These are phyloP conservation scores for Sinocyclocheilus anshuiensis DNA, from an alignment of 2,113 vertebrate species.

Conservation along the genomic window DNA sequence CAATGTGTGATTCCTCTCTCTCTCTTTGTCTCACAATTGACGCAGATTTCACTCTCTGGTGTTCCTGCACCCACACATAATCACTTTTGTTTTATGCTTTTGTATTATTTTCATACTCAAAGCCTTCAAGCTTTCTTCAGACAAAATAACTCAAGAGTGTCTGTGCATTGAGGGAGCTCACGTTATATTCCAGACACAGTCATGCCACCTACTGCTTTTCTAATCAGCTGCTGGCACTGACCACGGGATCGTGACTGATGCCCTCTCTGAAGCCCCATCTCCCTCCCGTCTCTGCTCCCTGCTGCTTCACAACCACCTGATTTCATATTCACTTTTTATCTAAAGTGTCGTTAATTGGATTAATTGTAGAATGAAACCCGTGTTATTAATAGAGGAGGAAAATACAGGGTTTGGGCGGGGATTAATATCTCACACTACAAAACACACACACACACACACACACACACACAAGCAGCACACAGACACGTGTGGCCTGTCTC, in stretches of 20 bases:
- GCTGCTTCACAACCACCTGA: constrained; percentile 70
- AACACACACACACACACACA: constrained; percentile 51
- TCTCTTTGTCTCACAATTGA: constrained; percentile 62
- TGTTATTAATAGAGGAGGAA: constrained; percentile 79
- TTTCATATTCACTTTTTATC: constrained; percentile 74
- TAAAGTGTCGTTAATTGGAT: constrained; percentile 78
- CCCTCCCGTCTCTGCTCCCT: constrained; percentile 55
- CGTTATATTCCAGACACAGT: constrained; percentile 24
- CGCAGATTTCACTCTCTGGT: constrained; percentile 64
- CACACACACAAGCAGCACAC: constrained; percentile 19
- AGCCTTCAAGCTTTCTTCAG: constrained; percentile 9
- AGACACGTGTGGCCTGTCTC: background rate
- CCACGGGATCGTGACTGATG: constrained; percentile 24
- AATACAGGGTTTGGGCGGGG: constrained; percentile 70
- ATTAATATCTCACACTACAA: constrained; percentile 65
- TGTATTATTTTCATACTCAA: constrained; percentile 28
- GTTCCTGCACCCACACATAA: constrained; percentile 50
- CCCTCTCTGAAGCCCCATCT: constrained; percentile 63
- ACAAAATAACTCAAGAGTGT: background rate
- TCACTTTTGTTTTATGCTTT: constrained; percentile 35
- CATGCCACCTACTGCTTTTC: constrained; percentile 24
- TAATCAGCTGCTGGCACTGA: constrained; percentile 14
- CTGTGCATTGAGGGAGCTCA: constrained; percentile 22
- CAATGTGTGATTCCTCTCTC: constrained; percentile 34
- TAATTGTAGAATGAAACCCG: constrained; percentile 76